These are phyloP conservation scores for Lateolabrax maculatus DNA, from an alignment of 2,797 vertebrate species.

Conservation along the genomic window DNA sequence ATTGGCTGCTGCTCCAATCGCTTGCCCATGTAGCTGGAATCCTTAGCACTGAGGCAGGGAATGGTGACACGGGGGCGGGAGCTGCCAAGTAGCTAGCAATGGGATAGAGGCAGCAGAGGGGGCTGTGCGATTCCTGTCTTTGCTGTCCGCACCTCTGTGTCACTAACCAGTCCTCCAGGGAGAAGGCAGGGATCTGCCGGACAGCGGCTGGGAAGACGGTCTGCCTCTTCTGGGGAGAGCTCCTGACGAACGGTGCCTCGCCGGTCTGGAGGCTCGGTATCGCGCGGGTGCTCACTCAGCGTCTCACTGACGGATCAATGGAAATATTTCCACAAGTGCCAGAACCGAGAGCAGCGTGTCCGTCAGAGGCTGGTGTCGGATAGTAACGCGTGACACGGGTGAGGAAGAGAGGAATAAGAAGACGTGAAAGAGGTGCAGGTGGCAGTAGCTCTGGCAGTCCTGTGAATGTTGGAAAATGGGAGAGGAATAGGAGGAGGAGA, in stretches of 20 bases:
- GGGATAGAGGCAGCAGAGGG: slow-evolving; percentile 59
- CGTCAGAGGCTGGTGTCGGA: slow-evolving; percentile 52
- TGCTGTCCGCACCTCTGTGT: slow-evolving; percentile 61
- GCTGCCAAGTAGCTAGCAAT: slow-evolving; percentile 73
- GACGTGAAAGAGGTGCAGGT: slow-evolving; percentile 73
- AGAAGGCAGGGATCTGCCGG: slow-evolving; percentile 54
- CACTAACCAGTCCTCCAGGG: slow-evolving; percentile 62
- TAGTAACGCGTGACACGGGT: slow-evolving; percentile 67
- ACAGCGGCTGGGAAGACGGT: slow-evolving; percentile 55
- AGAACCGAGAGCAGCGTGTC: slow-evolving; percentile 50
- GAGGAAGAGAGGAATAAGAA: slow-evolving; percentile 69
- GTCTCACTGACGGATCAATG: slow-evolving; percentile 54
- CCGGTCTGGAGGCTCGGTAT: slow-evolving; percentile 53
- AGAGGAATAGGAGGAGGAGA: slow-evolving; percentile 73
- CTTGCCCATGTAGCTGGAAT: slow-evolving; percentile 99
- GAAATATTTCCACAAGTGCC: slow-evolving; percentile 79
- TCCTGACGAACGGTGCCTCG: slow-evolving; percentile 39
- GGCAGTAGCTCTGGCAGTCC: slow-evolving; percentile 72
- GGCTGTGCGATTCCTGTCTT: slow-evolving; percentile 65
- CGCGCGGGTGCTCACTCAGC: slow-evolving; percentile 59
- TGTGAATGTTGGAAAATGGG: slow-evolving; percentile 70
- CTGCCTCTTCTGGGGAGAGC: slow-evolving; percentile 54
- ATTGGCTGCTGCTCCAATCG: slow-evolving; percentile 99
- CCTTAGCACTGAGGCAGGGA: slow-evolving; percentile 92
- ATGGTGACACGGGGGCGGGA: slow-evolving; percentile 80